Conservation (phyloP, 2,113 vertebrate species). For the Microcebus murinus region DNA sequence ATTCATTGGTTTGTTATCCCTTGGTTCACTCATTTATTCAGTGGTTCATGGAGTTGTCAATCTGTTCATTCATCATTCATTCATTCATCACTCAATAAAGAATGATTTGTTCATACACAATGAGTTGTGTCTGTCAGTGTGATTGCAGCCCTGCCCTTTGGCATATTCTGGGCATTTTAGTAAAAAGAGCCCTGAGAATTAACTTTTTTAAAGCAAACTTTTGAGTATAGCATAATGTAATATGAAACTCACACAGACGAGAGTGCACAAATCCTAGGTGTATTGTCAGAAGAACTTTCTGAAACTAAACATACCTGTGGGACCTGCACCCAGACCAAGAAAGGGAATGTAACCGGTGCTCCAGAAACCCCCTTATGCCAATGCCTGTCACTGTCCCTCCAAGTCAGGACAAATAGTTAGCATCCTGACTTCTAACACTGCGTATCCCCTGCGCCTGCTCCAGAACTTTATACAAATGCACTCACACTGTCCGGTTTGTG, state of each 20-base stretch:
- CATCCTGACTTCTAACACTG: not conserved
- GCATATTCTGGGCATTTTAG: not conserved
- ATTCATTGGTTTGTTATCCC: not conserved
- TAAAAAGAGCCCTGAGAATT: not conserved
- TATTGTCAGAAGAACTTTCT: not conserved
- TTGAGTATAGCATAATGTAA: not conserved
- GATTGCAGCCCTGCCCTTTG: not conserved
- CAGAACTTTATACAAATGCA: not conserved
- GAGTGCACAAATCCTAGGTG: not conserved
- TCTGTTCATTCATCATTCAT: not conserved
- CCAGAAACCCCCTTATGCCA: not conserved
- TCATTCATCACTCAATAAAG: not conserved
- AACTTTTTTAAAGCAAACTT: not conserved
- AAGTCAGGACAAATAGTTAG: not conserved
- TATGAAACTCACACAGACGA: not conserved
- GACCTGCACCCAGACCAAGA: not conserved
- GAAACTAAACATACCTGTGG: not conserved
- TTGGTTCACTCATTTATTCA: not conserved
- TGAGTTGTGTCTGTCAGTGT: not conserved
- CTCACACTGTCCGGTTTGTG: not conserved
- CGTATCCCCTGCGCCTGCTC: not conserved
- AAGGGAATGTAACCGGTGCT: not conserved
- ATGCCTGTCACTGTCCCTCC: not conserved
- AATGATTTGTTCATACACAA: not conserved
- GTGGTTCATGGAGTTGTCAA: fast-evolving